Evolutionary conservation across 92 coral and sea anemone genomes (phyloP), one percentile per base, ranked within the genome.

Genomic region (Porites evermanni): DNA sequence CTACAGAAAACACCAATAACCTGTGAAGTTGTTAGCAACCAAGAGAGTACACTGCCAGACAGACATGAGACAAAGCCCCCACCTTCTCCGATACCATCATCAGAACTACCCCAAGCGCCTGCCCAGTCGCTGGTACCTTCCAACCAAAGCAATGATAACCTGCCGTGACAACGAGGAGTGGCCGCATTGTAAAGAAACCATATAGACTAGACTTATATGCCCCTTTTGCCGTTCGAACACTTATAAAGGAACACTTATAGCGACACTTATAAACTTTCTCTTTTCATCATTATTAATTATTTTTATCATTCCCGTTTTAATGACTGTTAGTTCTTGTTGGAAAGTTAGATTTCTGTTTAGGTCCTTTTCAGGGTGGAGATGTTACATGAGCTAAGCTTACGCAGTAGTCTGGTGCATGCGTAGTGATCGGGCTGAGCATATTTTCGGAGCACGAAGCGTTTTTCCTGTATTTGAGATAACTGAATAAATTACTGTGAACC

Each of bases 41-140:
- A 58, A 5, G 70, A 77, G 1, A 60, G 66, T 59, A 24, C 58
- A 7, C 58, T 58, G 72, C 18, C 74, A 69, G 67, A 44, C 21
- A 12, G 68, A 14, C 64, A 82, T 51, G 38, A 32, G 18, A 9
- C 53, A 82, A 72, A 72, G 77, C 77, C 77, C 18, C 19, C n/a
- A 72, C 19, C 77, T 52, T 47, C 60, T 29, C 79, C 47, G 79
- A 51, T 50, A 6, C 53, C 79, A 78, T 12, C 56, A 84, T 51
- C 86, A 84, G 63, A 83, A 88, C 70, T 80, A 88, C 26, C 84
- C 83, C 63, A 88, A 88, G 88, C 67, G 79, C 63, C n/a, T 76
- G n/a, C 54, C 54, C 26, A 66, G 66, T 6, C 80, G 6, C 91
- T 86, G 0, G 75, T 80, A 16, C 50, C 59, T 66, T 58, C 82